Conservation (phyloP, 2,888 invertebrate species). For the Dascillus cervinus region DNA sequence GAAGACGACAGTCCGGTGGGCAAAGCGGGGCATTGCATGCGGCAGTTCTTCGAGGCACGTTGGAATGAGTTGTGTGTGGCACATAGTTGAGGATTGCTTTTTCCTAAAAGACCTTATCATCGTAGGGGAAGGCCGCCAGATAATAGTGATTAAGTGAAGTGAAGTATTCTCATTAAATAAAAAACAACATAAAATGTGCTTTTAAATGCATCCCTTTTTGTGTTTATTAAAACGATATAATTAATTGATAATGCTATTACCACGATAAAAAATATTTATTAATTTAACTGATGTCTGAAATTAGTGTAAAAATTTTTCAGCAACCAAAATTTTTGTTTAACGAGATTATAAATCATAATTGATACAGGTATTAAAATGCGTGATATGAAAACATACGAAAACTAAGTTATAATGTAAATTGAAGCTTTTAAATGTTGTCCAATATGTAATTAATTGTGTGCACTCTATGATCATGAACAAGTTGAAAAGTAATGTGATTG, state of each 20-base stretch:
- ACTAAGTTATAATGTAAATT: slow-evolving; percentile 27
- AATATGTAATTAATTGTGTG: slow-evolving; percentile 18
- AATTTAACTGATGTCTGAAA: too few relatives aligned
- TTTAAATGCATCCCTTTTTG: too few relatives aligned
- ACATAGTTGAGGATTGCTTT: slow-evolving; percentile 40
- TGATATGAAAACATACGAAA: slow-evolving; percentile 25
- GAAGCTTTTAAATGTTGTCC: slow-evolving; percentile 32
- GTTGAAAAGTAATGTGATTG: slow-evolving; percentile 24
- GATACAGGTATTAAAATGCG: slow-evolving; percentile 37
- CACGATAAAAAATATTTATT: too few relatives aligned
- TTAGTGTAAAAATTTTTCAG: too few relatives aligned
- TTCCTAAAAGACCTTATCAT: slow-evolving; percentile 26
- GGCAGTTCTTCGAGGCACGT: slow-evolving; percentile 84
- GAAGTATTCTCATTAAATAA: neutral
- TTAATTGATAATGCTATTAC: too few relatives aligned
- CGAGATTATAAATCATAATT: too few relatives aligned
- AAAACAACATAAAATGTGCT: neutral
- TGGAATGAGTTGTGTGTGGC: slow-evolving; percentile 66
- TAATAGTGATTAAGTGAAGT: slow-evolving; percentile 12
- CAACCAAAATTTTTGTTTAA: too few relatives aligned
- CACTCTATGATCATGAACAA: slow-evolving; percentile 9
- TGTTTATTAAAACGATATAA: neutral
- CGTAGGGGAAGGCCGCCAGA: slow-evolving; percentile 21
- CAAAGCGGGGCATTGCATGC: slow-evolving; percentile 88
- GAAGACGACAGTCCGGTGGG: slow-evolving; percentile 98